Evolutionary conservation across 2,797 vertebrate species (phyloP).

Genomic region (Coendou prehensilis): DNA sequence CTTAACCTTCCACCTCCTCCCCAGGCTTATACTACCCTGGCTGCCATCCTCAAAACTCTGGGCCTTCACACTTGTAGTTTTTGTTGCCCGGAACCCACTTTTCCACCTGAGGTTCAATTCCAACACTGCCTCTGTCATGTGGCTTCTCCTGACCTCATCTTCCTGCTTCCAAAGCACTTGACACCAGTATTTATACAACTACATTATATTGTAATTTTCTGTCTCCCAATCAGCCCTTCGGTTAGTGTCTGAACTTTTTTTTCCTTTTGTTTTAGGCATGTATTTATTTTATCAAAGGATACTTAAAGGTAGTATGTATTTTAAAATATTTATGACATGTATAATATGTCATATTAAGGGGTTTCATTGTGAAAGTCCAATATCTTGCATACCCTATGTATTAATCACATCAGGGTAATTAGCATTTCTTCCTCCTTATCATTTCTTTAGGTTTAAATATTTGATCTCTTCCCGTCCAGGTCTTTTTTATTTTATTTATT

Average conservation of each 20-base stretch:
- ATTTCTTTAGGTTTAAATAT: background rate
- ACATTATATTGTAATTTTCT: background rate
- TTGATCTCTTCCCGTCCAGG: background rate
- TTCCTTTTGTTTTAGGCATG: background rate
- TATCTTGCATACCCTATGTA: background rate
- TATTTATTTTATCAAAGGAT: background rate
- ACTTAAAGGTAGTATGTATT: background rate
- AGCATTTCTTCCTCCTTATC: background rate
- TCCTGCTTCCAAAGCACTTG: slow-evolving; percentile 2
- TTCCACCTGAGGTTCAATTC: background rate
- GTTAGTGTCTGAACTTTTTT: background rate
- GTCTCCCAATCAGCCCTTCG: background rate
- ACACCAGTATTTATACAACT: background rate
- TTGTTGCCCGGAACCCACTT: background rate
- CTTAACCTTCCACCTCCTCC: background rate
- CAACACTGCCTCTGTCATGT: background rate
- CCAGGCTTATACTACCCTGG: background rate
- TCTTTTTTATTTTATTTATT: background rate
- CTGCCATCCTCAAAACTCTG: background rate
- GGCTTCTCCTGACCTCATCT: background rate
- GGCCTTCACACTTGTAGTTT: background rate
- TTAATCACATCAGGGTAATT: background rate
- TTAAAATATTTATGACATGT: background rate
- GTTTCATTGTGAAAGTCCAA: background rate
- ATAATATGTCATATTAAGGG: background rate